Base-by-base conservation (phyloP, 2,888 invertebrate genomes). In the Toxonevra muliebris region DNA sequence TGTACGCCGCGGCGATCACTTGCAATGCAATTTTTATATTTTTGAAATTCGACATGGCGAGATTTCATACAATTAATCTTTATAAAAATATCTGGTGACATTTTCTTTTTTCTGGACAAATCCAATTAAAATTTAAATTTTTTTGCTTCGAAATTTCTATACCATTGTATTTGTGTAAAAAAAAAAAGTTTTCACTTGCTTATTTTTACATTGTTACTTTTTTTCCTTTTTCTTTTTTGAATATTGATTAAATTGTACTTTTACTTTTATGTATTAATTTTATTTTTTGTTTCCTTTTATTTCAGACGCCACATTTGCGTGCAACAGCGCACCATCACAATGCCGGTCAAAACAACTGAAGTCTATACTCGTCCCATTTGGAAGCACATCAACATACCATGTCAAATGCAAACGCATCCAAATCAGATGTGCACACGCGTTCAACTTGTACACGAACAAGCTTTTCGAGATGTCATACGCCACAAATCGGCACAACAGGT, bases 271-370 rank as follows among this genome's bases (percentile, higher is more conserved):
- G 3, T 15, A 8, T 58, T 9, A n/a, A 10, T 41, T 15, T n/a
- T n/a, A 5, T 2, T 13, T 41, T 42, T 10, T 15, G 10, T 50
- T 20, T n/a, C 52, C 15, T 53, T 40, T 30, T 15, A 10, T 72
- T 83, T 19, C 80, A 88, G 88, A 69, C 84, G 88, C 53, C 88
- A 88, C 77, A 87, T 89, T 68, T 88, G 88, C 79, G 82, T 87
- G 68, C 84, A 86, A 61, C 86, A 87, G 65, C 87, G 86, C 64
- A 86, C 86, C 52, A 81, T 87, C 15, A 85, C 86, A 61, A 82
- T 85, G 73, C 88, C 88, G 8, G 82, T 87, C 54, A 87, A 87
- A 78, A 86, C 86, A 52, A 86, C 86, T 67, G 87, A 88, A 77
- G 82, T 87, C 9, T 88, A 86, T 76, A 86, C 86, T 76, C 86